Percentiles rank a stretch among this genome's conserved stretches.
Conservation (phyloP, 2,113 vertebrate species). For the Triplophysa siluroides region DNA sequence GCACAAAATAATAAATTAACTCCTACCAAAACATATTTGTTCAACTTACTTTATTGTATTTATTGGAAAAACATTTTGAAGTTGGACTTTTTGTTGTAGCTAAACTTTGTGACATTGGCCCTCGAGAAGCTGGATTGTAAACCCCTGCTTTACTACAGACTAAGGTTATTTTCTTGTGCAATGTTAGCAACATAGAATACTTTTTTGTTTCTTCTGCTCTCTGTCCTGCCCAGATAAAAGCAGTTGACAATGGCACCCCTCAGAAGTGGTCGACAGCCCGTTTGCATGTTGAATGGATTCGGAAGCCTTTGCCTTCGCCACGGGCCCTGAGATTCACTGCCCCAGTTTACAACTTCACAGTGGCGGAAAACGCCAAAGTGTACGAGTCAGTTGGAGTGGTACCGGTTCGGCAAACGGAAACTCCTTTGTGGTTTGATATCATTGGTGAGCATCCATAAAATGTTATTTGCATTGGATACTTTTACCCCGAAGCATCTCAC, state of each 20-base stretch:
- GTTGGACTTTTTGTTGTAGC: background rate
- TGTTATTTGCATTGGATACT: no score
- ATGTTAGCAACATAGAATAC: background rate
- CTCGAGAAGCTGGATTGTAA: no score
- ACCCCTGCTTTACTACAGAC: no score
- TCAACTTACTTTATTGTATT: no score
- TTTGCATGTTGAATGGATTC: slow-evolving; percentile 93
- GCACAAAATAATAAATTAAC: no score
- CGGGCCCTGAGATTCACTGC: slow-evolving; percentile 84
- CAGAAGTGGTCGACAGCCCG: slow-evolving; percentile 88
- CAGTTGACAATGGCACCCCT: slow-evolving; percentile 87
- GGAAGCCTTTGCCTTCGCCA: slow-evolving; percentile 80
- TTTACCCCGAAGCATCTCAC: no score
- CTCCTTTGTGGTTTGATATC: slow-evolving; percentile 93
- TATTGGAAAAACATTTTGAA: no score
- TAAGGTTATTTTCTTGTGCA: slow-evolving; percentile 1
- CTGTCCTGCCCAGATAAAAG: slow-evolving; percentile 84
- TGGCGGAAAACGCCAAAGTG: slow-evolving; percentile 87
- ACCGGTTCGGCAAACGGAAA: slow-evolving; percentile 84
- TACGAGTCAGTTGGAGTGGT: slow-evolving; percentile 90
- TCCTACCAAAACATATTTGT: no score
- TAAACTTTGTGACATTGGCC: no score
- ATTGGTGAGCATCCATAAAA: slow-evolving; percentile 77
- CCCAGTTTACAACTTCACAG: slow-evolving; percentile 89
- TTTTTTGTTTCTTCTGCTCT: background rate